phyloP scores from a whole-genome alignment of 1,140 invertebrate species.

The Gyrodactylus salaris region DNA sequence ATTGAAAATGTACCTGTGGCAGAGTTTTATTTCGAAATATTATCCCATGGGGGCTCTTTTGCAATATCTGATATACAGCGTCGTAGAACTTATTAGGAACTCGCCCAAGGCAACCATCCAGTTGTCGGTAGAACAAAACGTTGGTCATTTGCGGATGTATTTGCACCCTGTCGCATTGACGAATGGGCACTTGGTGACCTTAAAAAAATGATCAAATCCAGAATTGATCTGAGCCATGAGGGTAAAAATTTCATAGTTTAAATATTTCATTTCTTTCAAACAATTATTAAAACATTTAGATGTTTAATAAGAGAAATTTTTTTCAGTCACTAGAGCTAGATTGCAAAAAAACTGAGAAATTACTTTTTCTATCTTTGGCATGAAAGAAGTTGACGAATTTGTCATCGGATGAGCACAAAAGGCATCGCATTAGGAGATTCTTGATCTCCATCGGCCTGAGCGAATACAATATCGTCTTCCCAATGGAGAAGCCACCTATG shows the following conservation, averaged over 20 bases:
- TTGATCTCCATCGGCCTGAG: neutral
- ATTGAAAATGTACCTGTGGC: neutral
- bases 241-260: too few species aligned
- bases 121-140: constrained; percentile 2
- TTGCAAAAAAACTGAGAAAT: neutral
- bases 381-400: neutral
- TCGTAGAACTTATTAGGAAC: constrained; percentile 3
- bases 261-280: too few species aligned
- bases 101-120: constrained; percentile 5
- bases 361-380: neutral
- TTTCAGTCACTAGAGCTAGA: neutral
- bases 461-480: neutral
- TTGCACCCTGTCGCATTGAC: too few species aligned
- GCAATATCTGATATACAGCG: neutral
- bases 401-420: neutral
- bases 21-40: neutral
- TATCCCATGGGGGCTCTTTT: neutral
- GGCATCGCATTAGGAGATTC: neutral
- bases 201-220: too few species aligned
- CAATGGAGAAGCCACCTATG: neutral
- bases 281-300: neutral
- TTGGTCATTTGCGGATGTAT: neutral
- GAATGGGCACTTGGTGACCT: too few species aligned
- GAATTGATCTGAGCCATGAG: neutral
- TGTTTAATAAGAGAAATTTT: neutral